These are phyloP conservation scores for Paralinhomoeus sp. DNA, from an alignment of 2,888 invertebrate genomes.

Conservation along the genomic window DNA sequence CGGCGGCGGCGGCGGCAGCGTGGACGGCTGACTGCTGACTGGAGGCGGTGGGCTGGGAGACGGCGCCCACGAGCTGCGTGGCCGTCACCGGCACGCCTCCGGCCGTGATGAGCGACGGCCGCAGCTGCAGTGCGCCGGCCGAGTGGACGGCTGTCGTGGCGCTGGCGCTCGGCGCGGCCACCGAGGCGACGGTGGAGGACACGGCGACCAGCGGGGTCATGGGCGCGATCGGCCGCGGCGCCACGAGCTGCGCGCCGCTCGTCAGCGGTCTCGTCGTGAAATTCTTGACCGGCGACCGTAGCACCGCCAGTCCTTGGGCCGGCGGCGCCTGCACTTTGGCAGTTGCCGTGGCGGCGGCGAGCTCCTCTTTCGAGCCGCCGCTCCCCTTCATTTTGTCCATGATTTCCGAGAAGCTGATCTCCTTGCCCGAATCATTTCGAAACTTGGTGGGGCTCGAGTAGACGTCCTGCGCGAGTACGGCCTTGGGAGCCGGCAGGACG, in stretches of 20 bases:
- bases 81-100: too few species aligned
- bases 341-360: not conserved
- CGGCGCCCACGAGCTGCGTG: not conserved
- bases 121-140: too few species aligned
- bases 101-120: too few species aligned
- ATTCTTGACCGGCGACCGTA: conserved; percentile 4
- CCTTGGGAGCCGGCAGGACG: not conserved
- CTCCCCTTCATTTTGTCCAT: not conserved
- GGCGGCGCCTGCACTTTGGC: not conserved
- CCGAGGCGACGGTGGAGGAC: too few species aligned
- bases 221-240: not conserved
- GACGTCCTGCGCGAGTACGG: not conserved
- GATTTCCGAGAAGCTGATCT: conserved; percentile 2
- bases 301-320: not conserved
- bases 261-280: conserved; percentile 1
- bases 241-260: not conserved
- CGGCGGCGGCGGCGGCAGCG: too few species aligned
- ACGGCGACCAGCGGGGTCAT: not conserved
- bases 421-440: not conserved
- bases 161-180: too few species aligned
- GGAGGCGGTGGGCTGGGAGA: not conserved
- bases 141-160: too few species aligned
- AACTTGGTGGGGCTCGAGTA: conserved; percentile 5
- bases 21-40: too few species aligned
- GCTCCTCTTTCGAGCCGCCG: not conserved